Percentiles rank a stretch among this genome's conserved stretches.
phyloP scores from a whole-genome alignment of 2,113 vertebrate genomes.

The Eurypyga helias region DNA sequence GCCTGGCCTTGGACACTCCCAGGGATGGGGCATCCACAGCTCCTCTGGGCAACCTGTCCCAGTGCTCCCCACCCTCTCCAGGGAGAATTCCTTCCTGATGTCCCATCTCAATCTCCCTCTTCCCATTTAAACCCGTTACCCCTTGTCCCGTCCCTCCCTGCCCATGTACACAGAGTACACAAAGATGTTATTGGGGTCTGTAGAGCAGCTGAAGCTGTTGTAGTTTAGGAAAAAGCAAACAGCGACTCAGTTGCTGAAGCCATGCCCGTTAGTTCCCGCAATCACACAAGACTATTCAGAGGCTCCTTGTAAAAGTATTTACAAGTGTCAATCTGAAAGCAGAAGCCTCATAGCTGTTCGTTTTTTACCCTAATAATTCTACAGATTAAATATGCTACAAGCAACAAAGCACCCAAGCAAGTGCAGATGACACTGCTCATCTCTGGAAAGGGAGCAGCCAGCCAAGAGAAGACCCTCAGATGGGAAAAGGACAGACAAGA shows the following conservation, averaged over 20 bases:
- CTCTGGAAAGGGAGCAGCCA: neutral
- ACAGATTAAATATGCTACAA: fast-evolving
- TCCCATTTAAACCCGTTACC: no score
- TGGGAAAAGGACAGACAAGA: neutral
- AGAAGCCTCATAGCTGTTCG: neutral
- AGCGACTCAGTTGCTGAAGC: neutral
- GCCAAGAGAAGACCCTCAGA: fast-evolving
- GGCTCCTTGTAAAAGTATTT: neutral
- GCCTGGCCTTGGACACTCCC: no score
- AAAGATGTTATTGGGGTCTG: fast-evolving
- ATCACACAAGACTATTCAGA: fast-evolving
- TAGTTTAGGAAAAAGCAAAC: neutral
- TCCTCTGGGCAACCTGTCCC: no score
- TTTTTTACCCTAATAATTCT: neutral
- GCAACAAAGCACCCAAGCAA: neutral
- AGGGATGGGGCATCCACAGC: no score
- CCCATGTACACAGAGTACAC: fast-evolving
- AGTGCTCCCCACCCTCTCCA: no score
- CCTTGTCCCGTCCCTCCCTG: no score
- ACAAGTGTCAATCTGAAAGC: no score
- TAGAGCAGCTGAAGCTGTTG: neutral
- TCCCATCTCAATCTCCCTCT: no score
- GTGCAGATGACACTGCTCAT: fast-evolving
- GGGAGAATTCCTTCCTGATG: no score
- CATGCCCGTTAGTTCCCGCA: fast-evolving